A percentile compares a stretch with the other conserved stretches of the same genome.
Conservation (phyloP, 1,140 invertebrate species). For the Elymnias hypermnestra region DNA sequence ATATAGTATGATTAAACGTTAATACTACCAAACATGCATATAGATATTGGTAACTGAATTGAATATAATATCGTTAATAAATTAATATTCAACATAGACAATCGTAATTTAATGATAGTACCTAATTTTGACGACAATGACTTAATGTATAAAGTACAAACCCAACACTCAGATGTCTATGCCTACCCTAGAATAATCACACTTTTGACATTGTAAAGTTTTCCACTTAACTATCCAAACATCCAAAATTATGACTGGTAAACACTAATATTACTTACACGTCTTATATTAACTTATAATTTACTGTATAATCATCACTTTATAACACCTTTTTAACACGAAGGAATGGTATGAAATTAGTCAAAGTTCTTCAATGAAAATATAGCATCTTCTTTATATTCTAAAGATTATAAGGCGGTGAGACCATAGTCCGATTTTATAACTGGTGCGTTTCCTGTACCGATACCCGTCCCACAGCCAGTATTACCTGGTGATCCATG, state of each 20-base stretch:
- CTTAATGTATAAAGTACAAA: conserved; percentile 59
- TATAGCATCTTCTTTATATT: conserved; percentile 64
- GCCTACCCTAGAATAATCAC: conserved; percentile 71
- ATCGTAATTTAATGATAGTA: no score
- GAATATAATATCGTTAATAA: not conserved
- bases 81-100: no score
- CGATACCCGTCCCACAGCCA: conserved; percentile 63
- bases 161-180: conserved; percentile 52
- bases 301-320: conserved; percentile 53
- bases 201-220: conserved; percentile 74
- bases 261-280: conserved; percentile 57
- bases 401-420: conserved; percentile 74
- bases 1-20: no score
- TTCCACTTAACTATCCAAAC: conserved; percentile 65
- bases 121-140: conserved; percentile 53
- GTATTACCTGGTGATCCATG: conserved; percentile 62
- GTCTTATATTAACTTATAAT: conserved; percentile 56
- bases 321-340: conserved; percentile 64
- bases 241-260: conserved; percentile 60
- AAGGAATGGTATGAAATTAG: conserved; percentile 69
- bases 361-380: conserved; percentile 60
- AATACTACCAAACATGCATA: not conserved
- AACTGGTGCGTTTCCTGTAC: conserved; percentile 53
- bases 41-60: not conserved
- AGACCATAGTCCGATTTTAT: conserved; percentile 76